Conservation (phyloP, 1,140 invertebrate genomes). For the Ceratitis capitata region DNA sequence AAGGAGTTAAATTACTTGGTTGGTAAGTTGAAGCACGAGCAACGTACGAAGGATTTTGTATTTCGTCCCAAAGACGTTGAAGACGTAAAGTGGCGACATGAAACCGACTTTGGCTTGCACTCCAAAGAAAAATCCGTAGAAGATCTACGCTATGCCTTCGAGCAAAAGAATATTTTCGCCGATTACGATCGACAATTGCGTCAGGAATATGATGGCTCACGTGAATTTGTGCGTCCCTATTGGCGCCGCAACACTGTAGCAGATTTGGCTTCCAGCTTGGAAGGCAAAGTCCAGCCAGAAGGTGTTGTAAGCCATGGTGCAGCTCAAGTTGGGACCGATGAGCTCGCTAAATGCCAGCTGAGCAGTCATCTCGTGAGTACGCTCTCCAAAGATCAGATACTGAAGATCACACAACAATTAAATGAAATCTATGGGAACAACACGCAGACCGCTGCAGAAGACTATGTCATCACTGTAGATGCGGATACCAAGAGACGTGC, state of each 20-base stretch:
- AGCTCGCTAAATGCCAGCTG: constrained; percentile 65
- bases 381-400: constrained; percentile 84
- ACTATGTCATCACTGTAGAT: constrained; percentile 72
- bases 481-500: constrained; percentile 63
- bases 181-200: constrained; percentile 38
- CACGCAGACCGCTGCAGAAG: constrained; percentile 45
- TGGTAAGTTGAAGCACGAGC: constrained; percentile 78
- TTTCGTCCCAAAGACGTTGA: constrained; percentile 79
- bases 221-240: constrained; percentile 80
- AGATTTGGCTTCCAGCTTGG: constrained; percentile 77
- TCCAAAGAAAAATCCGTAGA: constrained; percentile 88
- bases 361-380: constrained; percentile 84
- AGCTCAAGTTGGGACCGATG: constrained; percentile 37
- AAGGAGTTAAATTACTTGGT: constrained; percentile 83
- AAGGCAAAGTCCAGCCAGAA: constrained; percentile 66
- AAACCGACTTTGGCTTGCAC: constrained; percentile 80
- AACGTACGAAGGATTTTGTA: constrained; percentile 85
- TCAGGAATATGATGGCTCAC: constrained; percentile 67
- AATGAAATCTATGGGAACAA: constrained; percentile 79
- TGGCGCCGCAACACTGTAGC: constrained; percentile 84
- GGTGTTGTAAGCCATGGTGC: constrained; percentile 54
- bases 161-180: constrained; percentile 57
- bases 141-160: constrained; percentile 80
- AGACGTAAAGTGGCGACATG: constrained; percentile 75
- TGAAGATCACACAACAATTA: constrained; percentile 81